Base-by-base conservation (phyloP, 1,140 invertebrate species). In the Trinorchestia longiramus region DNA sequence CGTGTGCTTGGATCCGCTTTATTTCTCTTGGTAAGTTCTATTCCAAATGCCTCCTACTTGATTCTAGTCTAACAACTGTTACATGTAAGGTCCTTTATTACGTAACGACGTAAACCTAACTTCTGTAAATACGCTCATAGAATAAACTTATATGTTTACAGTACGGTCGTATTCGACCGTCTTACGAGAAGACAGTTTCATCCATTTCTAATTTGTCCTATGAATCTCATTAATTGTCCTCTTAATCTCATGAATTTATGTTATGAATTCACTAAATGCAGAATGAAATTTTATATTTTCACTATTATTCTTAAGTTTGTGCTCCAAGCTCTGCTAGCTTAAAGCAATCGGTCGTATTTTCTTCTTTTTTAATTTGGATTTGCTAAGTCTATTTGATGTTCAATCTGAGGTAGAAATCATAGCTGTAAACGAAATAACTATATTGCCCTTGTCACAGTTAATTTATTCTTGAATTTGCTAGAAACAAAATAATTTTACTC, bases 41-140 rank as follows among this genome's bases (percentile, higher is more conserved):
- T 36, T 94, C 92, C 40, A 40, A 94, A 45, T 47, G 92, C 92
- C 92, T 94, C 43, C 40, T 94, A 94, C 43, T 45, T 94, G 88
- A 94, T 45, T 94, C 92, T 94, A 94, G 92, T 94, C 92, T 45
- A 45, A 45, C 88, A 45, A 94, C 43, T 47, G 92, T 43, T 94
- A 94, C 11, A 45, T n/a, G 41, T 94, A 94, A 94, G 92, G 92
- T 15, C 92, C 92, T 94, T 94, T 94, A 94, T 94, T 43, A 45
- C 41, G 44, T 43, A 43, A 94, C 11, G 43, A 94, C 44, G 36
- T 44, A 40, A 44, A 47, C 23, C 44, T 45, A 45, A 94, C 43
- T 45, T 45, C 36, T 94, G 92, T 94, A 94, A 43, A 94, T 94
- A 94, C 92, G 92, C 92, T 94, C 92, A 43, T 94, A 94, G 92